Conservation (phyloP, 1,140 invertebrate species). For the Chlorops oryzae region DNA sequence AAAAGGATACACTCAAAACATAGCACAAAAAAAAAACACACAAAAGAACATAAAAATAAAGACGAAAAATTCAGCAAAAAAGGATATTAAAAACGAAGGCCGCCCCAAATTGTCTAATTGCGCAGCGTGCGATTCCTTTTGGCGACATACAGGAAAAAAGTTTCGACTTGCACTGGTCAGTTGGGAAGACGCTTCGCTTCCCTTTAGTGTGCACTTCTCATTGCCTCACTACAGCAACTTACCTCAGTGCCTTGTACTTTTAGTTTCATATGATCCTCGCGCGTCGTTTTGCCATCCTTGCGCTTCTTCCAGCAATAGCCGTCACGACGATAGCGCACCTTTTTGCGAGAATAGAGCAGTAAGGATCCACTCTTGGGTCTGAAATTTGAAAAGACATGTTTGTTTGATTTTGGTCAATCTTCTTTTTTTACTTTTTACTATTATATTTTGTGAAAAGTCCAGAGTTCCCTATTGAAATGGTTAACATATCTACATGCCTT, state of each 20-base stretch:
- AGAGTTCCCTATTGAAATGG: too few relatives aligned
- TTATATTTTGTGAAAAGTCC: background rate
- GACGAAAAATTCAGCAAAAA: slow-evolving; percentile 10
- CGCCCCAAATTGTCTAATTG: slow-evolving; percentile 38
- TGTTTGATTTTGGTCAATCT: background rate
- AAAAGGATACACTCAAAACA: too few relatives aligned
- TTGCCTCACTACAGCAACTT: too few relatives aligned
- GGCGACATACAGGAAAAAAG: background rate
- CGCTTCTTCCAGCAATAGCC: slow-evolving; percentile 99
- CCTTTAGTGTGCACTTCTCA: too few relatives aligned
- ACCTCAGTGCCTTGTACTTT: slow-evolving; percentile 96
- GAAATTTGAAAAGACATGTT: slow-evolving; percentile 28
- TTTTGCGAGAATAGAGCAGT: slow-evolving; percentile 93
- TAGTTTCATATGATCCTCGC: slow-evolving; percentile 99
- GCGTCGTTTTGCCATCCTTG: slow-evolving; percentile 94
- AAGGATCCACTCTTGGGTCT: slow-evolving; percentile 96
- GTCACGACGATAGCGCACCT: slow-evolving; percentile 91
- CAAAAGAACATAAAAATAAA: slow-evolving; percentile 5
- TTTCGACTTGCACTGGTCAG: too few relatives aligned
- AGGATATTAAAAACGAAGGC: slow-evolving; percentile 1
- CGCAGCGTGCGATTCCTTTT: slow-evolving; percentile 16
- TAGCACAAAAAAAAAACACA: background rate
- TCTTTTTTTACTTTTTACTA: background rate
- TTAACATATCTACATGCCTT: too few relatives aligned
- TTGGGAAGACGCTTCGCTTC: too few relatives aligned